Evolutionary conservation across 2,113 vertebrate genomes (phyloP).

Genomic region (Lichenostomus cassidix): DNA sequence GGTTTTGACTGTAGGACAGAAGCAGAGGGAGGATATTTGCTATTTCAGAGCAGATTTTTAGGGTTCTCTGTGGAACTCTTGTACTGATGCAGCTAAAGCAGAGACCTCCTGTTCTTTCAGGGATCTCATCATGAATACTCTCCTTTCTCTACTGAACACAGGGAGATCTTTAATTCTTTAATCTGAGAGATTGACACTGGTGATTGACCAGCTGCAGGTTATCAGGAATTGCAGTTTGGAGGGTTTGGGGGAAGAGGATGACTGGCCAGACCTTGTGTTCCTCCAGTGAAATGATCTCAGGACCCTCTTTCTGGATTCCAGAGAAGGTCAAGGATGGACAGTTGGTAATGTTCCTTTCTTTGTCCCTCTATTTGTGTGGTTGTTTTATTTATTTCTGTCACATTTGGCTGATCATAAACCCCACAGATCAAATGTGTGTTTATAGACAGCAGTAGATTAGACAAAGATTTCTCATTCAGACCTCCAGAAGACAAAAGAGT

Average conservation of each 20-base stretch:
- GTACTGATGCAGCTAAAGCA: background rate
- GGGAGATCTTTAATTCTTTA: background rate
- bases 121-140: background rate
- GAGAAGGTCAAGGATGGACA: background rate
- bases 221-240: background rate
- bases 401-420: background rate
- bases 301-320: accelerated
- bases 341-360: background rate
- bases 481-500: background rate
- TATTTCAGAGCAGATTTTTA: background rate
- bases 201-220: background rate
- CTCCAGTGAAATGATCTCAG: background rate
- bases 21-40: background rate
- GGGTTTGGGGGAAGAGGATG: background rate
- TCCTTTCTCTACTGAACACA: background rate
- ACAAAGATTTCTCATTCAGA: background rate
- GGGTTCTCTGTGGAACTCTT: background rate
- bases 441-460: background rate
- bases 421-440: background rate
- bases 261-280: background rate
- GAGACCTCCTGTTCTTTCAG: background rate
- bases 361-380: background rate
- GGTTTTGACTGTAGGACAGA: background rate
- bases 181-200: background rate
- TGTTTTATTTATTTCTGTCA: background rate